phyloP scores from a whole-genome alignment of 2,888 invertebrate genomes.

The Cheilosia pagana region DNA sequence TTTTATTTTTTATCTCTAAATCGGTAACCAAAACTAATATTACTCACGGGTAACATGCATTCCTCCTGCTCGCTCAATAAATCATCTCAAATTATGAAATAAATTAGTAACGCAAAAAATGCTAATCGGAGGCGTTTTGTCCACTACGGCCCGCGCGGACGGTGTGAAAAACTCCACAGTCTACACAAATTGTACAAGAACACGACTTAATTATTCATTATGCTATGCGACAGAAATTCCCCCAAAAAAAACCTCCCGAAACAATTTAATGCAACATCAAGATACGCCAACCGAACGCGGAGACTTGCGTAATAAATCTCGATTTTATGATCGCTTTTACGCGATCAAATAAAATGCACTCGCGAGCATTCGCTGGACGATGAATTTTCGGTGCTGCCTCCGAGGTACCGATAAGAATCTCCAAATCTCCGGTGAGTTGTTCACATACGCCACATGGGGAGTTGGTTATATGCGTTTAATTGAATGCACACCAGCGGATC shows the following conservation, averaged over 20 bases:
- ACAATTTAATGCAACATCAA: slow-evolving; percentile 59
- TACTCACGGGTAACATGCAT: slow-evolving; percentile 21
- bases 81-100: slow-evolving; percentile 37
- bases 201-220: slow-evolving; percentile 55
- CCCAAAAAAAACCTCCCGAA: slow-evolving; percentile 18
- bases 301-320: slow-evolving; percentile 63
- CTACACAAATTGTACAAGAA: slow-evolving; percentile 54
- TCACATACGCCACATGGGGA: slow-evolving; percentile 55
- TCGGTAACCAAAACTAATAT: slow-evolving; percentile 24
- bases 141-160: slow-evolving; percentile 5
- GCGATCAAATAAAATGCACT: slow-evolving; percentile 64
- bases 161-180: slow-evolving; percentile 21
- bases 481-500: slow-evolving; percentile 63
- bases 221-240: not conserved
- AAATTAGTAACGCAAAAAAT: slow-evolving; percentile 52
- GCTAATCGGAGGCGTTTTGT: slow-evolving; percentile 47
- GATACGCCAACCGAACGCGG: slow-evolving; percentile 44
- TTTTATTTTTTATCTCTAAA: slow-evolving; percentile 10
- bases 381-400: slow-evolving; percentile 3
- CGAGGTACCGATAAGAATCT: slow-evolving; percentile 56
- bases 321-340: slow-evolving; percentile 70
- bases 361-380: not conserved
- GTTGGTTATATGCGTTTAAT: slow-evolving; percentile 56
- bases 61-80: slow-evolving; percentile 12
- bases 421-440: slow-evolving; percentile 43